Evolutionary conservation across 92 coral and sea anemone species (phyloP), one percentile per base, ranked within the genome.

Genomic region (Parazoanthus swiftii): DNA sequence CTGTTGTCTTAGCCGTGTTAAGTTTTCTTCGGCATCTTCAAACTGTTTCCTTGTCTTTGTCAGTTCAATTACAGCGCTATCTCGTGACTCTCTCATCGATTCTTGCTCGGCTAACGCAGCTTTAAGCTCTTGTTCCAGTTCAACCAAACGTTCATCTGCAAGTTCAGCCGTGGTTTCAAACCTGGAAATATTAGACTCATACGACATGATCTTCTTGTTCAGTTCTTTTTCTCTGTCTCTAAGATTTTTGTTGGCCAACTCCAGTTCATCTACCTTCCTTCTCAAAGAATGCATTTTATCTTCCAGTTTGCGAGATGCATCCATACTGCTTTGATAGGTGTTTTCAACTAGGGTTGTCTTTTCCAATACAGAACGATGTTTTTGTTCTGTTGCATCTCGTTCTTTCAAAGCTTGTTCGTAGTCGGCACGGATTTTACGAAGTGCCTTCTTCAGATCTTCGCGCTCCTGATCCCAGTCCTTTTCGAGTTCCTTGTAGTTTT

Each of bases 161-260:
- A 93, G 88, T 66, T 95, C 96, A 81, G 89, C 89, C 18, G 94
- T 93, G 3, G 98, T 93, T 86, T 95, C 94, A 46, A 93, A 91
- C 79, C 81, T 95, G 50, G 98, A 91, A 44, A 93, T 90, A 25
- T 90, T 89, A 66, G 91, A 83, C 79, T 95, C 93, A 48, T 95
- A 93, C 23, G 59, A 79, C 85, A 79, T 78, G 4, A 92, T 72
- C 77, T 89, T 91, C 15, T 86, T 89, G 18, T 91, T 88, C 26
- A 95, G 74, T 65, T 92, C 96, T 26, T 80, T 90, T 50, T 95
- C 98, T 59, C 88, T 93, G 20, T 93, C 96, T 68, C 72, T 91
- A 75, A 90, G 85, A 9, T 39, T 89, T 42, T 92, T 93, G 78
- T 88, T 90, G 43, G 92, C 86, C 59, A 76, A 89, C 54, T 93